A percentile compares a stretch with the other conserved stretches of the same genome.
Conservation (phyloP, 2,888 invertebrate genomes). For the Tineola bisselliella region DNA sequence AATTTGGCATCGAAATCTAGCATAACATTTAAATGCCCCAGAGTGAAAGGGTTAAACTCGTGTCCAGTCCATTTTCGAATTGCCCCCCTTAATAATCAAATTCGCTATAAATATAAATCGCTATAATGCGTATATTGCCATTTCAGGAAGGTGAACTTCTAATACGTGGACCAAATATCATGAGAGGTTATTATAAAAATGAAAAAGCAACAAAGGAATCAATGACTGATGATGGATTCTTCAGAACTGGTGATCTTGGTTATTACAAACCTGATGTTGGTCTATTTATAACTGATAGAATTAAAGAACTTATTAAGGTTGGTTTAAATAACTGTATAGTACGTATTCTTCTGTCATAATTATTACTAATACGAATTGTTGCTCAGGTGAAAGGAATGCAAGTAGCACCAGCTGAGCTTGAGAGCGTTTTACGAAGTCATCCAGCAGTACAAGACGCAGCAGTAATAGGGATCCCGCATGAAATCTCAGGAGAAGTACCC, state of each 20-base stretch:
- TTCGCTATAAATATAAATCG: too few relatives aligned
- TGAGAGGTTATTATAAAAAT: conserved; percentile 73
- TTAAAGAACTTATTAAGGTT: conserved; percentile 84
- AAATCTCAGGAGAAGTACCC: conserved; percentile 79
- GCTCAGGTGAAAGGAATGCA: conserved; percentile 73
- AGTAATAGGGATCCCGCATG: conserved; percentile 82
- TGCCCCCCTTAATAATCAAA: too few relatives aligned
- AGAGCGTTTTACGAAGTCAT: conserved; percentile 77
- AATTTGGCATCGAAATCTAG: too few relatives aligned
- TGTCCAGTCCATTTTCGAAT: too few relatives aligned
- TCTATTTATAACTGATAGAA: conserved; percentile 79
- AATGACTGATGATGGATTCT: conserved; percentile 76
- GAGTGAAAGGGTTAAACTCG: too few relatives aligned
- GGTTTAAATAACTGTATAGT: too few relatives aligned
- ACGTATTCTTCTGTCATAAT: too few relatives aligned
- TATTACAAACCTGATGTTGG: conserved; percentile 71
- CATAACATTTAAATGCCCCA: too few relatives aligned
- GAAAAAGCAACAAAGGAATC: conserved; percentile 75
- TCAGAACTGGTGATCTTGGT: conserved; percentile 80
- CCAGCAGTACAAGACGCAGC: conserved; percentile 84
- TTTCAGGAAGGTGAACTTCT: conserved; percentile 75
- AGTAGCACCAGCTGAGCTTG: conserved; percentile 91
- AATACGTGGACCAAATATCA: conserved; percentile 78
- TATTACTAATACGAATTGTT: background rate
- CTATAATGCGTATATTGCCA: background rate